Percentiles rank a stretch among this genome's conserved stretches.
Evolutionary conservation across 2,888 invertebrate genomes (phyloP).

Genomic region (Griposia aprilina): DNA sequence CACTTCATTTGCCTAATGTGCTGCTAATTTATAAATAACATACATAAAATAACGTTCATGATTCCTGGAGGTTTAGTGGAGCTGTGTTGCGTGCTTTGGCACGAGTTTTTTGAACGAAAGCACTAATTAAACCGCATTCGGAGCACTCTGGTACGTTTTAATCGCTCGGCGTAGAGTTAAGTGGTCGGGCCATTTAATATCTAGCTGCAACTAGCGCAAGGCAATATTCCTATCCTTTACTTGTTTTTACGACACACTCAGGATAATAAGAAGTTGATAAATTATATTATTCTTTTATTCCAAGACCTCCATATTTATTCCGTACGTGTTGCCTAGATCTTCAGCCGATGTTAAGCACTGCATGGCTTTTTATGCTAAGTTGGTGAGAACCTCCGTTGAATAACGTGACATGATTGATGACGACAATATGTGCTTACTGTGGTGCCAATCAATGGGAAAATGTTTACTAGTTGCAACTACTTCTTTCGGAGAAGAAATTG

Average conservation of each 20-base stretch:
- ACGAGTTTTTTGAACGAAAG: conserved; percentile 22
- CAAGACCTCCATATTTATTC: conserved; percentile 54
- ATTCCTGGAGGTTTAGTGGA: conserved; percentile 15
- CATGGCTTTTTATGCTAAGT: conserved; percentile 65
- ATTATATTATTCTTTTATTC: conserved; percentile 43
- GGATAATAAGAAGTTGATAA: conserved; percentile 17
- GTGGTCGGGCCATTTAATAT: conserved; percentile 27
- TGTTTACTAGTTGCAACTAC: conserved; percentile 53
- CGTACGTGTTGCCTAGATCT: conserved; percentile 53
- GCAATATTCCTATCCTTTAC: background rate
- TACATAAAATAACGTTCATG: conserved; percentile 17
- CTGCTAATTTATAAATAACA: conserved; percentile 31
- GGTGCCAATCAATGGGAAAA: conserved; percentile 66
- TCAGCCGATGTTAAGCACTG: conserved; percentile 58
- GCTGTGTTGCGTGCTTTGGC: conserved; percentile 24
- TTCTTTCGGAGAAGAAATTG: conserved; percentile 44
- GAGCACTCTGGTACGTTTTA: conserved; percentile 36
- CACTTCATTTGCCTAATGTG: conserved; percentile 43
- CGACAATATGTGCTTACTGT: conserved; percentile 61
- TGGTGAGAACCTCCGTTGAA: conserved; percentile 50
- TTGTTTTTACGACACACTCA: conserved; percentile 9
- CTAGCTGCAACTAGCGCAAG: background rate
- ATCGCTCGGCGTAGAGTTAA: conserved; percentile 21
- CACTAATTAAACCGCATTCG: conserved; percentile 43
- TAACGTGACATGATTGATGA: conserved; percentile 59